Evolutionary conservation across 1,140 invertebrate genomes (phyloP).

Genomic region (Metopolophium dirhodum): DNA sequence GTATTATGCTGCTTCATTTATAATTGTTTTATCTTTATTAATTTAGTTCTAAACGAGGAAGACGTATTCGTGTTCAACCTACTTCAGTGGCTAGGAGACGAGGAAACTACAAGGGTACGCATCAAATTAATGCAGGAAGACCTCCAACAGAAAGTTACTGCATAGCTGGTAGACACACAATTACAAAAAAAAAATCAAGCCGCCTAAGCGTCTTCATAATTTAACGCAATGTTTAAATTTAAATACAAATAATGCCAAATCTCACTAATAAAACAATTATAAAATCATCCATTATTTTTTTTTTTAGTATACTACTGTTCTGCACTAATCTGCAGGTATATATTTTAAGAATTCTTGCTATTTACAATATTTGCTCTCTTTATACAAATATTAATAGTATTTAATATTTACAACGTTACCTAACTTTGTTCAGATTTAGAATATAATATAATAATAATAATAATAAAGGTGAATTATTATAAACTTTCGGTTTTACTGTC

Average conservation of each 20-base stretch:
- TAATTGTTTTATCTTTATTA: neutral
- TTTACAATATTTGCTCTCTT: no score
- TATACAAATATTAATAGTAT: no score
- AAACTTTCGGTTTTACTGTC: no score
- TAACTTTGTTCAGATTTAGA: no score
- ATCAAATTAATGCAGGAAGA: neutral
- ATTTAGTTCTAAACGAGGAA: neutral
- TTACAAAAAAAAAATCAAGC: neutral
- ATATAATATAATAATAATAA: no score
- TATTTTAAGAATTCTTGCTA: no score
- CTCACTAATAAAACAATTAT: neutral
- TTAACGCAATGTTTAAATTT: neutral
- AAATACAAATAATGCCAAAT: neutral
- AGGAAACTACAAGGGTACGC: neutral
- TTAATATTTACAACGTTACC: no score
- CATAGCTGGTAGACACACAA: neutral
- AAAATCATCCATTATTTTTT: no score
- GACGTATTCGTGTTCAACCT: neutral
- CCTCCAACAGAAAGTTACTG: neutral
- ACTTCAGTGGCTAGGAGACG: neutral
- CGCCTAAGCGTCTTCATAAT: neutral
- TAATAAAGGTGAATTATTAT: no score
- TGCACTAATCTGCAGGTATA: no score
- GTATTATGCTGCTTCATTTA: no score
- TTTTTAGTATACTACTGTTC: no score